These are phyloP conservation scores for Myiozetetes cayanensis DNA, from an alignment of 2,113 vertebrate species.

Conservation along the genomic window DNA sequence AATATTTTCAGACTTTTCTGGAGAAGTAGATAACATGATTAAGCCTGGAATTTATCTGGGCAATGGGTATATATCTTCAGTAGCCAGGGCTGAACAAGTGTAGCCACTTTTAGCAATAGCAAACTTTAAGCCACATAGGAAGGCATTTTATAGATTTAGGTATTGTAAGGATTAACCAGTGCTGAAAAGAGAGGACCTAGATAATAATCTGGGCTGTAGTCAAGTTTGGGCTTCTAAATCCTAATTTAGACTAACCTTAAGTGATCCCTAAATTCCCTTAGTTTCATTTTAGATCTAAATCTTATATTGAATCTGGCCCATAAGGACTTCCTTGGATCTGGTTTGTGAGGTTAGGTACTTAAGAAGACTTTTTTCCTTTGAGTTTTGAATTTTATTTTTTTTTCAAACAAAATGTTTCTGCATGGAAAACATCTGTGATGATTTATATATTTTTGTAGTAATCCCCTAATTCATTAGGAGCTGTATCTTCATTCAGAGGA, in stretches of 20 bases:
- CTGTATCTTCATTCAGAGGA: background rate
- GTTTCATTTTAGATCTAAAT: background rate
- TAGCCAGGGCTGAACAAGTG: background rate
- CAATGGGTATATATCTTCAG: background rate
- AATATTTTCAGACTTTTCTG: background rate
- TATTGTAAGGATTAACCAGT: background rate
- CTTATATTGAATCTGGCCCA: background rate
- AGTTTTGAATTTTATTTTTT: background rate
- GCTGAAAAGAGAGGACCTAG: background rate
- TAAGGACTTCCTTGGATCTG: background rate
- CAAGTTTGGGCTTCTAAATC: background rate
- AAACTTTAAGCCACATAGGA: background rate
- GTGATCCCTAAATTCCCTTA: background rate
- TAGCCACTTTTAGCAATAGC: background rate
- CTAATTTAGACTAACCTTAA: background rate
- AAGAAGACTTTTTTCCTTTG: background rate
- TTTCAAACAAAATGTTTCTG: background rate
- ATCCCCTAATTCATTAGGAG: slow-evolving; percentile 31
- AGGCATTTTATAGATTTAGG: background rate
- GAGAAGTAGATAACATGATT: background rate
- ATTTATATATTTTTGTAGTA: slow-evolving; percentile 42
- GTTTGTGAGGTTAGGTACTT: background rate
- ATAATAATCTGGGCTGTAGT: background rate
- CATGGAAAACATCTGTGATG: slow-evolving; percentile 6
- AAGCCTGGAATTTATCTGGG: background rate